phyloP scores from a whole-genome alignment of 2,888 invertebrate species.

The Aleiodes leptofemur region DNA sequence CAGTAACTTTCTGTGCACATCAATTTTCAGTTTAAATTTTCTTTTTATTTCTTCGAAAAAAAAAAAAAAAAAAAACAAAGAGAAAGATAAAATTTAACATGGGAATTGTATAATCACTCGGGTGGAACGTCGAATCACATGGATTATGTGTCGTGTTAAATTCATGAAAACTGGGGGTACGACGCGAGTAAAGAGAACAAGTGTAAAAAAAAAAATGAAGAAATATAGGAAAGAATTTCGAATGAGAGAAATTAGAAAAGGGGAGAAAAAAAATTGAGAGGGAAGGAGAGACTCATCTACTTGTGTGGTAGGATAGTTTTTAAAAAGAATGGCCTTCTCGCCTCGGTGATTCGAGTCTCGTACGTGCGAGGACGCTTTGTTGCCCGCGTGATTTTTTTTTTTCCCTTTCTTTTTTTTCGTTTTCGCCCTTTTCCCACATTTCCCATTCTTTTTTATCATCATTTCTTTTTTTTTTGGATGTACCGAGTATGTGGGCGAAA shows the following conservation, averaged over 20 bases:
- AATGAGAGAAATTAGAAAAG: background rate
- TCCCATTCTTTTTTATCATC: background rate
- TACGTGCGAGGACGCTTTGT: slow-evolving; percentile 21
- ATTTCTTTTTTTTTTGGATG: slow-evolving; percentile 6
- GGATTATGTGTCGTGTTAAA: slow-evolving; percentile 20
- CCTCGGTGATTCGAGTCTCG: slow-evolving; percentile 41
- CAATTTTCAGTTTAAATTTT: too few relatives aligned
- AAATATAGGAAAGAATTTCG: background rate
- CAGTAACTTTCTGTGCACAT: too few relatives aligned
- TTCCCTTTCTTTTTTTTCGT: too few relatives aligned
- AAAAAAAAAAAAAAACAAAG: too few relatives aligned
- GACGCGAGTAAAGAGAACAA: background rate
- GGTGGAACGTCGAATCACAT: slow-evolving; percentile 23
- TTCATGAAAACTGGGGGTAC: slow-evolving; percentile 20
- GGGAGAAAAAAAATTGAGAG: background rate
- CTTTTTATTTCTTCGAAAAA: too few relatives aligned
- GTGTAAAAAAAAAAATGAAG: slow-evolving; percentile 6
- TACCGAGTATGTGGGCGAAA: background rate
- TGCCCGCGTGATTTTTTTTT: slow-evolving; percentile 21
- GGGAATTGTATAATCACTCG: slow-evolving; percentile 22
- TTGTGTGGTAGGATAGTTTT: slow-evolving; percentile 12
- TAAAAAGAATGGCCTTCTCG: slow-evolving; percentile 34
- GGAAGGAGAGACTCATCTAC: slow-evolving; percentile 21
- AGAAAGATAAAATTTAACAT: too few relatives aligned
- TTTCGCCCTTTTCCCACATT: slow-evolving; percentile 3